Conservation (phyloP, 2,797 vertebrate species). For the Semotilus atromaculatus region DNA sequence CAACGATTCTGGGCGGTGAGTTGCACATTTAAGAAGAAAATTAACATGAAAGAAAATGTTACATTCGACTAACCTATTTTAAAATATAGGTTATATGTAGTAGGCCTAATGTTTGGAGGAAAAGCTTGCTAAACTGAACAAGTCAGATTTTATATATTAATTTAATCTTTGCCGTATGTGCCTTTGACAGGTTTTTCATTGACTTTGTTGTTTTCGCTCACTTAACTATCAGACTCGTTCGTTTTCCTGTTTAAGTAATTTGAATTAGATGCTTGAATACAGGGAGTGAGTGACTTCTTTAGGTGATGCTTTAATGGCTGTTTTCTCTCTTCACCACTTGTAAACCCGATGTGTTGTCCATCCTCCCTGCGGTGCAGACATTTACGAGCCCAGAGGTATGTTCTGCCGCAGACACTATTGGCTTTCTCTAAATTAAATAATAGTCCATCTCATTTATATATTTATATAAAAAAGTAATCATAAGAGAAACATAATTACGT, state of each 20-base stretch:
- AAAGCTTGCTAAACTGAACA: not conserved
- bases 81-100: not conserved
- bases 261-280: not conserved
- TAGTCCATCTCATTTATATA: not conserved
- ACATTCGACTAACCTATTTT: not conserved
- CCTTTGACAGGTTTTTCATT: not conserved
- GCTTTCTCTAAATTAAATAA: not conserved
- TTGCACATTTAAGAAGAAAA: not conserved
- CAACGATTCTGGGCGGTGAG: conserved; percentile 62
- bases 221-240: too few species aligned
- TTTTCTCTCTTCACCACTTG: conserved; percentile 46
- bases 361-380: conserved; percentile 43
- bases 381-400: conserved; percentile 61
- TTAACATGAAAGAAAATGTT: not conserved
- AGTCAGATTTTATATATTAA: not conserved
- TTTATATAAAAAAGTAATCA: not conserved
- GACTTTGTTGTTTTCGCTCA: not conserved
- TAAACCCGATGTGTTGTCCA: conserved; percentile 38
- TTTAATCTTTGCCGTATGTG: not conserved
- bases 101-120: too few species aligned
- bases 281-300: conserved; percentile 23
- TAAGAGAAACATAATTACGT: not conserved
- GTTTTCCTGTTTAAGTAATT: not conserved
- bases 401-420: conserved; percentile 16
- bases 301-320: conserved; percentile 33